Conservation (phyloP, 2,797 vertebrate genomes). For the Catamblyrhynchus diadema region DNA sequence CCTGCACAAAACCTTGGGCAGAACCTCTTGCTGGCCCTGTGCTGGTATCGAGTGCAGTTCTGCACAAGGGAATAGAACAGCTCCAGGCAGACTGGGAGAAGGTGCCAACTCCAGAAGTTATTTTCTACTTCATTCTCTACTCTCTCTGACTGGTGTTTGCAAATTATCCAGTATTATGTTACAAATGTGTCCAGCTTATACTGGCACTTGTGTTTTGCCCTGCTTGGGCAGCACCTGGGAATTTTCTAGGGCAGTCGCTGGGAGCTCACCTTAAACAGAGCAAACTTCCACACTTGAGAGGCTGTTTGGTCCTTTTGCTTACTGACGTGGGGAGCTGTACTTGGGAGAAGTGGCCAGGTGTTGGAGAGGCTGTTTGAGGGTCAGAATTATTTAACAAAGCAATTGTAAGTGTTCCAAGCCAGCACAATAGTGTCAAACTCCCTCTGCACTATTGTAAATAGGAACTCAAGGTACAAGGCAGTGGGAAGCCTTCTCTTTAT, state of each 20-base stretch:
- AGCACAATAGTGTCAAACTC: conserved; percentile 49
- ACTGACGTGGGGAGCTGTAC: background rate
- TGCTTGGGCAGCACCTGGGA: background rate
- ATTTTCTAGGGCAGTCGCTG: fast-evolving
- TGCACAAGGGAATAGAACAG: background rate
- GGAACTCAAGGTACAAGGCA: conserved; percentile 52
- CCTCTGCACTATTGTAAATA: background rate
- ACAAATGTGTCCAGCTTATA: background rate
- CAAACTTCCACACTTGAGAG: background rate
- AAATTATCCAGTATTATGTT: background rate
- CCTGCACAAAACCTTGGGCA: background rate
- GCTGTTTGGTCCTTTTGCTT: background rate
- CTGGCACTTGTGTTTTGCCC: background rate
- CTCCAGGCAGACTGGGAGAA: background rate
- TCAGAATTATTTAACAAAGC: background rate
- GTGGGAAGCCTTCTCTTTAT: background rate
- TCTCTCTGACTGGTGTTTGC: background rate
- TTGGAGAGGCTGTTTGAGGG: background rate
- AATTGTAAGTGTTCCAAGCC: background rate
- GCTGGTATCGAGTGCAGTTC: fast-evolving
- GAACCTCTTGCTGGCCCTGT: background rate
- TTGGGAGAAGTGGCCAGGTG: background rate
- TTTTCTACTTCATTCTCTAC: background rate
- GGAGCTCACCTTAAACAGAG: background rate
- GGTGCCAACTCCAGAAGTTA: background rate